phyloP scores from a whole-genome alignment of 2,113 vertebrate species.

The Neogobius melanostomus region DNA sequence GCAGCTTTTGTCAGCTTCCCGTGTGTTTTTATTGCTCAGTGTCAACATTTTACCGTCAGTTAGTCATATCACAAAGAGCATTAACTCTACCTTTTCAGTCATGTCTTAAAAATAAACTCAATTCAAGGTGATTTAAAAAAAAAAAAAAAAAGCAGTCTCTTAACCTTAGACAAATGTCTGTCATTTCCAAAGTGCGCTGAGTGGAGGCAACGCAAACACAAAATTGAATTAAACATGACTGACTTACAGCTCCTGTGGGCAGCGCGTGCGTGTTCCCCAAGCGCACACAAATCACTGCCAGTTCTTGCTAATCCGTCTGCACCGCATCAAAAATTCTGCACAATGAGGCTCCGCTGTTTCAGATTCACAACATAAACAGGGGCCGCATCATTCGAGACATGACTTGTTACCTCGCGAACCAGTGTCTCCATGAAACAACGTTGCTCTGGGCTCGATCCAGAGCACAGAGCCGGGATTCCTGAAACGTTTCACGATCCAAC shows the following conservation, averaged over 20 bases:
- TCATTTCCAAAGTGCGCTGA: neutral
- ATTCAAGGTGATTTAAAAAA: neutral
- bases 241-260: neutral
- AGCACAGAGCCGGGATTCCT: neutral
- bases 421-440: constrained; percentile 2
- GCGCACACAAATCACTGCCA: constrained; percentile 16
- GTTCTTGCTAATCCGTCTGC: constrained; percentile 8
- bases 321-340: constrained; percentile 12
- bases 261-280: constrained; percentile 27
- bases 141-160: neutral
- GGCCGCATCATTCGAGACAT: constrained; percentile 32
- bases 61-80: neutral
- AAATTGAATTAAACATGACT: neutral
- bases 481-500: neutral
- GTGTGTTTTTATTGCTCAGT: no score
- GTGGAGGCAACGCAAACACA: neutral
- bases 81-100: neutral
- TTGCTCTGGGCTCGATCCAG: neutral
- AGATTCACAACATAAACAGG: constrained; percentile 26
- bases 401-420: constrained; percentile 8
- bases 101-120: neutral
- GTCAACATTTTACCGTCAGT: neutral
- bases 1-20: neutral
- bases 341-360: constrained; percentile 34
- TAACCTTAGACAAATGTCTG: no score